Conservation (phyloP, 2,888 invertebrate genomes). For the Keiferia lycopersicella region DNA sequence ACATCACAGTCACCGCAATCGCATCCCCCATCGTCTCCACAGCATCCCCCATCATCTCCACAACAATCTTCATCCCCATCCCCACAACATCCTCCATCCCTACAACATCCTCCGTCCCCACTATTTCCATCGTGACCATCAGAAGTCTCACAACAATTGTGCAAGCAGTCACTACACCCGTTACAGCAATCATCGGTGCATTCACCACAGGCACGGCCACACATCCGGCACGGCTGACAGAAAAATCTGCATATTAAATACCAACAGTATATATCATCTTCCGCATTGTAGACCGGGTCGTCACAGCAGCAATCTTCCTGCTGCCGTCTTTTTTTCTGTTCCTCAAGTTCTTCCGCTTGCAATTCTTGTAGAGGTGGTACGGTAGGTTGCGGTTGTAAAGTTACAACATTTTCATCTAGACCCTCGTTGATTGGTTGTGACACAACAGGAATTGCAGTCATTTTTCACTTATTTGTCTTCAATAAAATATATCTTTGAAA, state of each 20-base stretch:
- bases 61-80: slow-evolving; percentile 20
- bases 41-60: slow-evolving; percentile 3
- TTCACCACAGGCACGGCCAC: slow-evolving; percentile 33
- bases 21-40: neutral
- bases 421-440: slow-evolving; percentile 16
- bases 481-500: too few relatives aligned
- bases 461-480: neutral
- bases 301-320: slow-evolving; percentile 30
- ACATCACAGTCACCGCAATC: slow-evolving; percentile 12
- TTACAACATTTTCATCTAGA: neutral
- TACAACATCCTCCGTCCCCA: slow-evolving; percentile 19
- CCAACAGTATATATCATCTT: slow-evolving; percentile 36
- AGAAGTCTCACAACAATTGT: slow-evolving; percentile 39
- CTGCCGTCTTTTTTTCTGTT: slow-evolving; percentile 18
- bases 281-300: slow-evolving; percentile 23
- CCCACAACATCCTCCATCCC: slow-evolving; percentile 26
- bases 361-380: neutral
- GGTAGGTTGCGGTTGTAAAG: neutral
- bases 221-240: slow-evolving; percentile 21
- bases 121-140: slow-evolving; percentile 8
- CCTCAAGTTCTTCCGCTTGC: neutral
- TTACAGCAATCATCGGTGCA: slow-evolving; percentile 45
- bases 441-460: slow-evolving; percentile 9
- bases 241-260: slow-evolving; percentile 37
- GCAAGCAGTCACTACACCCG: slow-evolving; percentile 40